Percentiles rank a stretch among this genome's conserved stretches.
phyloP scores from a whole-genome alignment of 2,888 invertebrate genomes.

The Ernsta delagoae region DNA sequence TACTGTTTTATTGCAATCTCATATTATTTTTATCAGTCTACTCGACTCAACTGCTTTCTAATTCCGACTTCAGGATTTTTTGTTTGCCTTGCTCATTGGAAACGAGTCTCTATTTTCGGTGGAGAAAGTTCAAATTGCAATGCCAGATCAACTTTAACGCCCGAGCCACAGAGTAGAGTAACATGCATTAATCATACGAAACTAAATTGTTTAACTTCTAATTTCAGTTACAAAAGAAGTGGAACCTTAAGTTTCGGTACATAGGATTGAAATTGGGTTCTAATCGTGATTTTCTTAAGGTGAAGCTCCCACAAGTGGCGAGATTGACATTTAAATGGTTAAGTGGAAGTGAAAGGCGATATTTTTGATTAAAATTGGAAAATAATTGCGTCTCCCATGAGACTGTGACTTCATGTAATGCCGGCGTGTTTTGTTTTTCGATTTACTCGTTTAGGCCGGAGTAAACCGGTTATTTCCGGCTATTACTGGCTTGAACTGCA shows the following conservation, averaged over 20 bases:
- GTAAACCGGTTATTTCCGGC: slow-evolving; percentile 70
- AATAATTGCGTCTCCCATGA: slow-evolving; percentile 84
- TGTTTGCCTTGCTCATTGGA: slow-evolving; percentile 32
- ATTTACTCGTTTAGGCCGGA: slow-evolving; percentile 67
- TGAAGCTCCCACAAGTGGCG: slow-evolving; percentile 50
- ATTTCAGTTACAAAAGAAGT: slow-evolving; percentile 41
- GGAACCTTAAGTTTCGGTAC: slow-evolving; percentile 42
- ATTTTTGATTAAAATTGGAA: slow-evolving; percentile 85
- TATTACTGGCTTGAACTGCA: slow-evolving; percentile 42
- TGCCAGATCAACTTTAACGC: slow-evolving; percentile 22
- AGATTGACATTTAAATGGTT: slow-evolving; percentile 85
- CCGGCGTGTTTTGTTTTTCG: slow-evolving; percentile 53
- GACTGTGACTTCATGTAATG: slow-evolving; percentile 65
- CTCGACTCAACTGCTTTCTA: slow-evolving; percentile 69
- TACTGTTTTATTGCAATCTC: slow-evolving; percentile 60
- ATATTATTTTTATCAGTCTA: slow-evolving; percentile 72
- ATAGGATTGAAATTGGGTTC: slow-evolving; percentile 49
- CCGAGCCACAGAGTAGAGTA: slow-evolving; percentile 53
- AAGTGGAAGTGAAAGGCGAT: slow-evolving; percentile 83
- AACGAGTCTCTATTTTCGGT: slow-evolving; percentile 41
- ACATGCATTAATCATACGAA: slow-evolving; percentile 80
- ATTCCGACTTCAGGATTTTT: slow-evolving; percentile 51
- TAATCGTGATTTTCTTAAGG: slow-evolving; percentile 53
- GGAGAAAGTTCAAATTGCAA: slow-evolving; percentile 47
- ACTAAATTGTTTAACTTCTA: slow-evolving; percentile 68